Evolutionary conservation across 92 coral and sea anemone genomes (phyloP).

Genomic region (Meandrina meandrites): DNA sequence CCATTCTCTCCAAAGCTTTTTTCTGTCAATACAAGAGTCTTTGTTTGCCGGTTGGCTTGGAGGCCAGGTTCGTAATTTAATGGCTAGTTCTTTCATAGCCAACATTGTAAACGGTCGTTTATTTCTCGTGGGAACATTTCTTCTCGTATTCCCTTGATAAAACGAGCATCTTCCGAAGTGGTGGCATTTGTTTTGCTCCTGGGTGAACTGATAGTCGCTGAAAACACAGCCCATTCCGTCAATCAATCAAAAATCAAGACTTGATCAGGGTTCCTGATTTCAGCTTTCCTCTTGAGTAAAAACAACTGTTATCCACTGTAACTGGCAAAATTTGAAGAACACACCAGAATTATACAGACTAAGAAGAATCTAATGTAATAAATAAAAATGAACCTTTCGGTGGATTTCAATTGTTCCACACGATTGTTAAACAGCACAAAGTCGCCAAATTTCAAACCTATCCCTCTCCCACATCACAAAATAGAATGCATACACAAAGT

Average conservation of each 20-base stretch:
- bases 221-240: background rate
- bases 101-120: slow-evolving; percentile 5
- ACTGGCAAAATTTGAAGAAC: background rate
- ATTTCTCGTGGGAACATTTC: background rate
- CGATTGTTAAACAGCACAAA: background rate
- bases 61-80: background rate
- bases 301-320: background rate
- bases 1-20: slow-evolving; percentile 5
- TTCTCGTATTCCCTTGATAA: background rate
- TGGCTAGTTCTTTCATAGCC: slow-evolving; percentile 1
- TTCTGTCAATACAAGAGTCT: background rate
- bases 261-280: background rate
- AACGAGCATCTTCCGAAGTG: background rate
- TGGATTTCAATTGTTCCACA: background rate
- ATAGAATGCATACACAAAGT: background rate
- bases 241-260: background rate
- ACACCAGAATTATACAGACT: background rate
- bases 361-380: background rate
- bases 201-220: background rate
- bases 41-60: background rate
- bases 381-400: background rate
- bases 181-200: background rate
- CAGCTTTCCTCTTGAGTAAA: background rate
- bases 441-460: background rate
- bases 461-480: background rate